Conservation (phyloP, 2,797 vertebrate genomes). For the Artibeus lituratus region DNA sequence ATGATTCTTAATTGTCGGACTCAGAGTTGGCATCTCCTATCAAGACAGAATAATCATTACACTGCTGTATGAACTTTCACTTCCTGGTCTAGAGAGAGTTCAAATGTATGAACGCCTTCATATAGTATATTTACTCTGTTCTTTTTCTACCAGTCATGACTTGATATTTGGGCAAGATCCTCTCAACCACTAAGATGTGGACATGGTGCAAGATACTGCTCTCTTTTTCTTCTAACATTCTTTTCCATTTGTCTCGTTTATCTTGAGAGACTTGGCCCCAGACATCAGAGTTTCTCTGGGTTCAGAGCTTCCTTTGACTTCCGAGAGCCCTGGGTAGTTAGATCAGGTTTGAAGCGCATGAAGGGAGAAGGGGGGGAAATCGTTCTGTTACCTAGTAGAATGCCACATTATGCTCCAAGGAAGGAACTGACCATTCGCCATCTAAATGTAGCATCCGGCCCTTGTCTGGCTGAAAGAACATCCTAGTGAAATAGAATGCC, state of each 20-base stretch:
- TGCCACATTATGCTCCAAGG: slow-evolving; percentile 52
- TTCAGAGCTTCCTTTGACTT: slow-evolving; percentile 56
- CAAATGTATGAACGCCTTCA: not conserved
- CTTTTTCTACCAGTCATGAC: not conserved
- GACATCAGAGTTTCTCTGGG: slow-evolving; percentile 27
- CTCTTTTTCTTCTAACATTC: not conserved
- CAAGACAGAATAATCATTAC: not conserved
- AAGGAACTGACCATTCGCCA: not conserved
- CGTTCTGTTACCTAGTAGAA: slow-evolving; percentile 56
- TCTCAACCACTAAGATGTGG: not conserved
- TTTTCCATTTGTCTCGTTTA: slow-evolving; percentile 33
- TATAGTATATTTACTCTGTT: not conserved
- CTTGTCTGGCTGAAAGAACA: slow-evolving; percentile 66
- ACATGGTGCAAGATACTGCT: not conserved
- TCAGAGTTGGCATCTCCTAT: not conserved
- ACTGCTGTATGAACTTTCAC: not conserved
- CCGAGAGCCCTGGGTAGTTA: slow-evolving; percentile 43
- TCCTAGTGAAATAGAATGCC: slow-evolving; percentile 45
- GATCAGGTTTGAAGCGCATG: slow-evolving; percentile 55
- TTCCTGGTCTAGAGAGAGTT: not conserved
- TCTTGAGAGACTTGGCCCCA: not conserved
- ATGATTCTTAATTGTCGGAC: not conserved
- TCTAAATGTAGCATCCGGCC: slow-evolving; percentile 35
- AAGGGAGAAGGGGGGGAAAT: not conserved
- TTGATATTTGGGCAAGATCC: not conserved